Evolutionary conservation across 2,797 vertebrate species (phyloP), one percentile per base, ranked within the genome.

Genomic region (Notoglanidium macrostoma): DNA sequence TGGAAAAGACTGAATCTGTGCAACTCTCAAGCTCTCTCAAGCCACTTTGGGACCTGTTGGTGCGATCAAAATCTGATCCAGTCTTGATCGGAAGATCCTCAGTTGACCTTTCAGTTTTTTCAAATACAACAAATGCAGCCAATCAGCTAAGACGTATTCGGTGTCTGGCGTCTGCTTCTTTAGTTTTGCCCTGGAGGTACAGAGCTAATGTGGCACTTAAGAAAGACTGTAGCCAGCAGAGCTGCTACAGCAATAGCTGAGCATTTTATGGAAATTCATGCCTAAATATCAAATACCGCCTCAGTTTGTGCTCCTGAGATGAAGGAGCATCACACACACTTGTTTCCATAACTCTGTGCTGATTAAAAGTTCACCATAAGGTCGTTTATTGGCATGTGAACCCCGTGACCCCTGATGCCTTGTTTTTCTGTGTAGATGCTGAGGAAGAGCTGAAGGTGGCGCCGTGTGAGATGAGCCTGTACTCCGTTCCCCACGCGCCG

Each of bases 371-470:
- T 70, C 32, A 70, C 72, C 26, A 5, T 15, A 1, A 14, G n/a
- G 6, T 15, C 23, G n/a, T 51, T 76, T 51, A 6, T 2, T 51
- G 46, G 14, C 1, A 1, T 44, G 21, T 19, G 5, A 74, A n/a
- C 23, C 35, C 19, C 68, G 14, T 15, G n/a, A 76, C 29, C 44
- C 61, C 7, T 14, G 55, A 35, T 15, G 35, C n/a, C 17, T 35
- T 44, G 2, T 90, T 85, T 12, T 55, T 76, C 87, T 54, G 40
- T 87, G 14, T 87, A 96, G 96, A 92, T 91, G 91, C 94, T 49
- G 92, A 94, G 78, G 95, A 96, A 63, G 76, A 93, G 81, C 49
- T 94, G 51, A 67, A 68, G 8, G 88, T 88, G 29, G 44, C 87
- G 59, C 10, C 92, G 29, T 55, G 29, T 51, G 85, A 89, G 84